Base-by-base conservation (phyloP, 2,797 vertebrate genomes). In the Remorina albescens region DNA sequence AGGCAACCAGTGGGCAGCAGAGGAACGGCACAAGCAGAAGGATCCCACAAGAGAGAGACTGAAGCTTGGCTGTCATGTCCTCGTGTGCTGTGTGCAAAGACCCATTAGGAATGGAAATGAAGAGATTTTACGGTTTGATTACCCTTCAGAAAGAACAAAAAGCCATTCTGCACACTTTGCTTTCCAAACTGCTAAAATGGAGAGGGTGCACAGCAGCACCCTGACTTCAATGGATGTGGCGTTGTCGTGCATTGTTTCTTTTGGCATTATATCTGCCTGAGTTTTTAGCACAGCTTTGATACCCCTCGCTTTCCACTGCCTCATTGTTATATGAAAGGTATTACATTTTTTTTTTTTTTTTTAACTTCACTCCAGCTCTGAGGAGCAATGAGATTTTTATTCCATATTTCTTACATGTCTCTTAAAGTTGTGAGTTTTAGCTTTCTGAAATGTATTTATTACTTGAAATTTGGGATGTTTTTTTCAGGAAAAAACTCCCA, bases 1-100 rank as follows among this genome's bases (percentile, higher is more conserved):
- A 78, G 50, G 34, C 30, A 16, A 53, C 34, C 25, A 32, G 71
- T 51, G 50, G 46, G 26, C n/a, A 53, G 26, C 4, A 25, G 51
- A 60, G 49, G 50, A 56, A 57, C 0, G 8, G 8, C 30, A 36
- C 15, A 34, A 42, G 10, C 6, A 44, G 55, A 21, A 44, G 19
- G 3, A 32, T 4, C 2, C 53, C 13, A n/a, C n/a, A n/a, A n/a
- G n/a, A n/a, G n/a, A 30, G 12, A 30, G 67, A 16, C 2, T 18
- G 49, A 44, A 23, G 39, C 53, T 28, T 44, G 42, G 39, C 28
- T n/a, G 28, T 4, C 42, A 42, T 19, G 25, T 28, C 23, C n/a
- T 12, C 19, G 7, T 13, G 13, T 25, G 9, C 25, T 2, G 16
- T 46, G 41, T 21, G 26, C 41, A 46, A 26, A 8, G 25, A 61